These are phyloP conservation scores for Philypnodon macrostomus DNA, from an alignment of 2,797 vertebrate species.

Conservation along the genomic window DNA sequence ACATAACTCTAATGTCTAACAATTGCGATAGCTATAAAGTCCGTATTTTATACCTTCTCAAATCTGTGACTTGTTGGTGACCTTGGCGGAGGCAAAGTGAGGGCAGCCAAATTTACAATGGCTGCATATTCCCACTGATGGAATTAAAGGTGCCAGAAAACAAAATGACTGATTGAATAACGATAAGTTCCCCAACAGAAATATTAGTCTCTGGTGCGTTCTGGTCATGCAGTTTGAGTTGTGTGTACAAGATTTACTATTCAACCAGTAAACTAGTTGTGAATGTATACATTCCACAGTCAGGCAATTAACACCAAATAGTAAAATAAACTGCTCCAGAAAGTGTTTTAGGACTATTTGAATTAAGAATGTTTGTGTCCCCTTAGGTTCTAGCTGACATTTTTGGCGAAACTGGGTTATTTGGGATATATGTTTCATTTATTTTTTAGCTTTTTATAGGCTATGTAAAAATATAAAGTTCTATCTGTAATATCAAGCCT, in stretches of 20 bases:
- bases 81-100: slow-evolving; percentile 69
- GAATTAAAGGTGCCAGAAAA: slow-evolving; percentile 82
- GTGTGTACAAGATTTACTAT: slow-evolving; percentile 67
- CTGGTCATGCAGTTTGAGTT: slow-evolving; percentile 64
- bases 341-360: no score
- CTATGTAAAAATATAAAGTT: no score
- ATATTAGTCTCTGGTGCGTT: slow-evolving; percentile 76
- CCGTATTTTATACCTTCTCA: slow-evolving; percentile 80
- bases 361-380: no score
- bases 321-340: no score
- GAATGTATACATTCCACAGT: slow-evolving; percentile 49
- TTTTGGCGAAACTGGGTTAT: no score
- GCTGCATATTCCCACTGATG: slow-evolving; percentile 67
- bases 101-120: slow-evolving; percentile 77
- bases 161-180: slow-evolving; percentile 78
- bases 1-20: slow-evolving; percentile 83
- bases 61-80: slow-evolving; percentile 80
- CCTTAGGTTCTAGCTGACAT: no score
- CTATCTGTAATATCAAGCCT: no score
- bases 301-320: no score
- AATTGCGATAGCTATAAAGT: slow-evolving; percentile 84
- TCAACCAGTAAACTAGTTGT: no score
- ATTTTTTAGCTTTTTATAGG: no score
- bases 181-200: slow-evolving; percentile 72
- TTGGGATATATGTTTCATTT: no score